These are phyloP conservation scores for Platycercus adscitus DNA, from an alignment of 2,113 vertebrate genomes.

Conservation along the genomic window DNA sequence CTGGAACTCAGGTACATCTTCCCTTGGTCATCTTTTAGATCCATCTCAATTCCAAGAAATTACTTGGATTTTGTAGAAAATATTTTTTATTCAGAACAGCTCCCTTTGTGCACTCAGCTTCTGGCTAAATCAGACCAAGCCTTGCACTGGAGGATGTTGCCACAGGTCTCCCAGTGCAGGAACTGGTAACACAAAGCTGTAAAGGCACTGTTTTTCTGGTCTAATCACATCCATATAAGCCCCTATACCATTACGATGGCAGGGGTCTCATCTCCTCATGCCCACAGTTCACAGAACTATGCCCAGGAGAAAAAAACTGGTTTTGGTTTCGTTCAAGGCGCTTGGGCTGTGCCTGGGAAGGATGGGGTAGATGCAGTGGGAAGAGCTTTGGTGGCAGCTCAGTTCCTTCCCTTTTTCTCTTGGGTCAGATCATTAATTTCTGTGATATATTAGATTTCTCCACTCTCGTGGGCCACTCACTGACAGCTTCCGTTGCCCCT, in stretches of 20 bases:
- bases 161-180: background rate
- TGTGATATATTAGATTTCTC: background rate
- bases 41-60: background rate
- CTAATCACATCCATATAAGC: background rate
- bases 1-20: constrained; percentile 88
- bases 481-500: background rate
- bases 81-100: background rate
- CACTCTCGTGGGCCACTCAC: background rate
- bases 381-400: background rate
- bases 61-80: background rate
- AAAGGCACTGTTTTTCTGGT: background rate
- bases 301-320: background rate
- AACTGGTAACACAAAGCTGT: background rate
- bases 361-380: background rate
- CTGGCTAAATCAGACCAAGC: background rate
- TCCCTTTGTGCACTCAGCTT: background rate
- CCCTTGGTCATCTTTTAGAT: background rate
- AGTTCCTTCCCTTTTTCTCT: background rate
- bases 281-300: background rate
- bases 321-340: background rate
- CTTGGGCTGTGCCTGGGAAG: background rate
- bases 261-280: background rate
- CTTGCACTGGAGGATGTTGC: background rate
- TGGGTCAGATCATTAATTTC: background rate
- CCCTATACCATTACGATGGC: background rate